Conservation (phyloP, 2,888 invertebrate species). For the Eupithecia pulchellata region DNA sequence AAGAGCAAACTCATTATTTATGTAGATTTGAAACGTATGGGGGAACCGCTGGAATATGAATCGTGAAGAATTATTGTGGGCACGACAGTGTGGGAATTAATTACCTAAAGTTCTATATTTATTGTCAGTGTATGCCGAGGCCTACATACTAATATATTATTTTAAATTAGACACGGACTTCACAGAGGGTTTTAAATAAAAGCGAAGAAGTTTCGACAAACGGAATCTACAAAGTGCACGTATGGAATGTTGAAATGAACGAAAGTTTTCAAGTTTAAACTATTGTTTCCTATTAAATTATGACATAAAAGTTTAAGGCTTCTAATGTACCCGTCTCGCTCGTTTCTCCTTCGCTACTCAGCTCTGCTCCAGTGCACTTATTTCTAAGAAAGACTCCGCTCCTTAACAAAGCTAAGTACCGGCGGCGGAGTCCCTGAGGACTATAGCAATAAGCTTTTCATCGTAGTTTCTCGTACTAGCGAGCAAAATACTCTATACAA, state of each 20-base stretch:
- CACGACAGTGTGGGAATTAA: constrained; percentile 27
- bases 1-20: constrained; percentile 37
- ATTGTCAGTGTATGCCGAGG: constrained; percentile 13
- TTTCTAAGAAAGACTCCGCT: constrained; percentile 48
- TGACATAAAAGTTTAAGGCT: constrained; percentile 17
- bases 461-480: constrained; percentile 45
- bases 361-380: constrained; percentile 39
- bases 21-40: constrained; percentile 36
- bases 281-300: constrained; percentile 3
- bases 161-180: background rate
- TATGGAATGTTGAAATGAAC: background rate
- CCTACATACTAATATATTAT: background rate
- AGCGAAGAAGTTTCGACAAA: background rate
- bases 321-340: constrained; percentile 38
- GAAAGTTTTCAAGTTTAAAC: background rate
- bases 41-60: constrained; percentile 34
- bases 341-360: constrained; percentile 30
- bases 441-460: constrained; percentile 57
- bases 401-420: constrained; percentile 58
- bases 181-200: background rate
- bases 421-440: constrained; percentile 51
- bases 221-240: background rate
- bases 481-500: constrained; percentile 38
- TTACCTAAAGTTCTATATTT: constrained; percentile 29
- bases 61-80: constrained; percentile 35